Conservation (phyloP, 2,888 invertebrate species). For the Dolichopus griseipennis region DNA sequence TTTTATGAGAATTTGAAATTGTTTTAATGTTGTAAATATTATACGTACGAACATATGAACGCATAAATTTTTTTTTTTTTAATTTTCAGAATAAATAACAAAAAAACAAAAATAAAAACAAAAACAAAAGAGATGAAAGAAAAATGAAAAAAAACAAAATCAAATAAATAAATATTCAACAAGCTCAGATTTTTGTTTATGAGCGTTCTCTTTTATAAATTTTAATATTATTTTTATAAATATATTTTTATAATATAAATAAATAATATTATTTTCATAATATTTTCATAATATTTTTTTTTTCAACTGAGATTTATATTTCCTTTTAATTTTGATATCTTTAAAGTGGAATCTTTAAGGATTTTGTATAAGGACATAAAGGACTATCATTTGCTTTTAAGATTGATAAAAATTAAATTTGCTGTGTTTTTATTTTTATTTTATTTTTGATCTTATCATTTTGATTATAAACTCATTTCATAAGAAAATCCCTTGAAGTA, state of each 20-base stretch:
- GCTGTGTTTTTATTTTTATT: background rate
- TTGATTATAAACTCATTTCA: slow-evolving; percentile 1
- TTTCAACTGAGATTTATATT: background rate
- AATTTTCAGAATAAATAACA: no score
- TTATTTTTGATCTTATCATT: background rate
- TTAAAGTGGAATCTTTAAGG: background rate
- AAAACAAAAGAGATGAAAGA: no score
- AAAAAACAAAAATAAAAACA: no score
- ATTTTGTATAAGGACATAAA: background rate
- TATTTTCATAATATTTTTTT: no score
- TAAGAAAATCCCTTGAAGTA: background rate
- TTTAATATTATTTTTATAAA: background rate
- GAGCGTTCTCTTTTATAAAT: background rate
- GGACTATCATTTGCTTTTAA: background rate
- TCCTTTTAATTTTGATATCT: slow-evolving; percentile 1
- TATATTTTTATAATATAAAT: background rate
- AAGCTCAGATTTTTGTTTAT: no score
- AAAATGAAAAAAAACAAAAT: no score
- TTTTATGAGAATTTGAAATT: no score
- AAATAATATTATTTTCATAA: no score
- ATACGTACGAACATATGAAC: no score
- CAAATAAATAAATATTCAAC: no score
- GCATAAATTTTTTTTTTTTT: no score
- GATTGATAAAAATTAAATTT: background rate
- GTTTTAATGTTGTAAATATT: no score